Conservation (phyloP, 2,888 invertebrate genomes). For the Apamea epomidion region DNA sequence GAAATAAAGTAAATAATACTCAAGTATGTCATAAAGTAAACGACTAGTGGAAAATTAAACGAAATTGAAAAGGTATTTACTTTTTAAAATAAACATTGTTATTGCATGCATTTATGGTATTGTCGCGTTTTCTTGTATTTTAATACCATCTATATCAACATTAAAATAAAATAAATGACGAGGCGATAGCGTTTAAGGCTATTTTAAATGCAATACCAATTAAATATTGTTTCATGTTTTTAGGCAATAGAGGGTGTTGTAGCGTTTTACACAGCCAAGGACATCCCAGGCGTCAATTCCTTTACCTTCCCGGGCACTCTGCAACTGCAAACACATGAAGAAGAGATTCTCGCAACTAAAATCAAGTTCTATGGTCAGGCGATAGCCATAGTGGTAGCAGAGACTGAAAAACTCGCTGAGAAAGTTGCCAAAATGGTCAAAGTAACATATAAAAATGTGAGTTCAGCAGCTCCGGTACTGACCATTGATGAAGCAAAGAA, state of each 20-base stretch:
- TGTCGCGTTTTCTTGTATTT: not conserved
- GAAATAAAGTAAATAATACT: not conserved
- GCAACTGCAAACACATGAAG: slow-evolving; percentile 80
- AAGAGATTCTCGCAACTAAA: slow-evolving; percentile 89
- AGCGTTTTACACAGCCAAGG: slow-evolving; percentile 91
- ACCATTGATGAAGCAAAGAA: slow-evolving; percentile 82
- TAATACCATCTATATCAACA: not conserved
- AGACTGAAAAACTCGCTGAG: slow-evolving; percentile 88
- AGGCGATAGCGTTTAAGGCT: too few relatives aligned
- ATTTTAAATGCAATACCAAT: too few relatives aligned
- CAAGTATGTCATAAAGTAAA: not conserved
- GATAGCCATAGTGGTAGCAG: slow-evolving; percentile 92
- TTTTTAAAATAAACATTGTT: not conserved
- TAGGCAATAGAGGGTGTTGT: slow-evolving; percentile 92
- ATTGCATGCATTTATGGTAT: not conserved
- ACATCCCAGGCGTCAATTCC: slow-evolving; percentile 92
- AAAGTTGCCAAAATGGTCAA: slow-evolving; percentile 90
- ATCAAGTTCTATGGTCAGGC: slow-evolving; percentile 93
- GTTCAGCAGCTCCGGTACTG: slow-evolving; percentile 76
- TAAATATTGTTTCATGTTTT: slow-evolving; percentile 29
- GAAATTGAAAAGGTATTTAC: not conserved
- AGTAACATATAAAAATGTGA: slow-evolving; percentile 88
- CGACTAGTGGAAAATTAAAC: not conserved
- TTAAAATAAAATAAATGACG: not conserved
- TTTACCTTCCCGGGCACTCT: slow-evolving; percentile 82